Evolutionary conservation across 2,888 invertebrate genomes (phyloP).

Genomic region (Uropetala carovei): DNA sequence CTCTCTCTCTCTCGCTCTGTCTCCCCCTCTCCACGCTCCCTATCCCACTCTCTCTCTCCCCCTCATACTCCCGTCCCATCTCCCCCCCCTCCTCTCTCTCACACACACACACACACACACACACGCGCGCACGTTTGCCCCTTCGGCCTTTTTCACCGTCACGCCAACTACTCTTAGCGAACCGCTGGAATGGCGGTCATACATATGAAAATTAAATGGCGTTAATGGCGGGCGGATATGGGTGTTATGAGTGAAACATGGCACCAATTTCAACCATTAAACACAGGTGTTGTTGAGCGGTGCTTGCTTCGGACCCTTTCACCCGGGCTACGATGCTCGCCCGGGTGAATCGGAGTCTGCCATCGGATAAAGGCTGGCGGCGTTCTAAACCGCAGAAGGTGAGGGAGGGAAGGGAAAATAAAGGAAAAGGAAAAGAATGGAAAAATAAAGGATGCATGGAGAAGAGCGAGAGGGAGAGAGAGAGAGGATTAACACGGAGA

Average conservation of each 20-base stretch:
- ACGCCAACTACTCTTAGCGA: conserved; percentile 38
- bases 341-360: conserved; percentile 56
- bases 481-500: too few species aligned
- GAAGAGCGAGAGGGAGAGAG: too few species aligned
- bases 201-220: conserved; percentile 66
- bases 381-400: not conserved
- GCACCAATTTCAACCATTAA: conserved; percentile 65
- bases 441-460: not conserved
- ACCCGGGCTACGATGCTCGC: not conserved
- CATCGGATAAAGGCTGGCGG: conserved; percentile 25
- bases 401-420: not conserved
- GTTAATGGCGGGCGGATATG: conserved; percentile 65
- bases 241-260: conserved; percentile 66
- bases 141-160: conserved; percentile 54
- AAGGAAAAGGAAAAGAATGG: not conserved
- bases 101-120: too few species aligned
- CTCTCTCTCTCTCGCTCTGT: not conserved
- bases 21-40: not conserved
- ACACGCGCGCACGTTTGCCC: not conserved
- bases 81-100: not conserved
- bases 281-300: conserved; percentile 63
- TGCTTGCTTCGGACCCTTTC: conserved; percentile 45
- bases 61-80: not conserved
- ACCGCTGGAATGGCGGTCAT: conserved; percentile 60
- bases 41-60: not conserved